phyloP scores from a whole-genome alignment of 2,888 invertebrate genomes.

The Leptinotarsa peninsularis region DNA sequence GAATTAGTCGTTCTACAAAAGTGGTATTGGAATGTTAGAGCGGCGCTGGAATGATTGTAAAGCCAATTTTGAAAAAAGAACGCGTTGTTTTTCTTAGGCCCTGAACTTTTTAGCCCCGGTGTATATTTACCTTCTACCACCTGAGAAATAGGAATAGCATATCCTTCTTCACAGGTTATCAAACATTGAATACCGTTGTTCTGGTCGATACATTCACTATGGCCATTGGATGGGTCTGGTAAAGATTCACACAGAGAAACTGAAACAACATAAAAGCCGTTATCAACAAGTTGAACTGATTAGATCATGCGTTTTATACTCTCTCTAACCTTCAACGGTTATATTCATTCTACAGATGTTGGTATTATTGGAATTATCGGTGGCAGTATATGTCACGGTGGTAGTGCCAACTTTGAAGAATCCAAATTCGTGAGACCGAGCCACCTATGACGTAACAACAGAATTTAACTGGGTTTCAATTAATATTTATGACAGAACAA shows the following conservation, averaged over 20 bases:
- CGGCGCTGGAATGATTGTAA: too few relatives aligned
- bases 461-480: too few relatives aligned
- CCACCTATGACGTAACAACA: slow-evolving; percentile 49
- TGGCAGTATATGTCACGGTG: slow-evolving; percentile 70
- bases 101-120: too few relatives aligned
- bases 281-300: background rate
- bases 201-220: slow-evolving; percentile 56
- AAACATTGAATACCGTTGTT: slow-evolving; percentile 66
- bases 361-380: slow-evolving; percentile 71
- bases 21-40: too few relatives aligned
- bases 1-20: too few relatives aligned
- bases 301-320: too few relatives aligned
- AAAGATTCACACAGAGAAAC: slow-evolving; percentile 60
- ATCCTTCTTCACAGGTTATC: slow-evolving; percentile 72
- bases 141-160: slow-evolving; percentile 68
- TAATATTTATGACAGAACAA: too few relatives aligned
- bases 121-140: slow-evolving; percentile 33
- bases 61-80: too few relatives aligned
- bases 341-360: slow-evolving; percentile 72
- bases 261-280: slow-evolving; percentile 38
- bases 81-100: too few relatives aligned
- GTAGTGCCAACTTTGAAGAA: slow-evolving; percentile 71
- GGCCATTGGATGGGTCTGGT: slow-evolving; percentile 59
- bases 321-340: slow-evolving; percentile 69
- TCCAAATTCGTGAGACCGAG: slow-evolving; percentile 65